A percentile compares a stretch with the other conserved stretches of the same genome.
Evolutionary conservation across 2,113 vertebrate species (phyloP).

Genomic region (Calyptomena viridis): DNA sequence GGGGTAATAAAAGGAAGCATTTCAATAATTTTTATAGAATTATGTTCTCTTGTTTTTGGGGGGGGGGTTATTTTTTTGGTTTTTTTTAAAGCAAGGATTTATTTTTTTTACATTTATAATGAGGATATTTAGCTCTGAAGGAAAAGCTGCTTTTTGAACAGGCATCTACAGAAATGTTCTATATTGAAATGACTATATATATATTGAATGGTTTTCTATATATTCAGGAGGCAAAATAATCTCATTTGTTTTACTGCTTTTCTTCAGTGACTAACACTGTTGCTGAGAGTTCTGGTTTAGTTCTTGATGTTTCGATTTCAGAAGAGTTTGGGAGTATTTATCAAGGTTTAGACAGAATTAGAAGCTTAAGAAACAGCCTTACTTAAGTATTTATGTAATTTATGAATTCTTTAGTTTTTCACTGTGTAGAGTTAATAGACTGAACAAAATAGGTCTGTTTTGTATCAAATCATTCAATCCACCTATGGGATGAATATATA

Average conservation of each 20-base stretch:
- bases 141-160: slow-evolving; percentile 67
- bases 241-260: slow-evolving; percentile 33
- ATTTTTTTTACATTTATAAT: slow-evolving; percentile 41
- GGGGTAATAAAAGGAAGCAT: background rate
- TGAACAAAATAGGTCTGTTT: background rate
- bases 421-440: background rate
- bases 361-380: background rate
- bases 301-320: slow-evolving; percentile 15
- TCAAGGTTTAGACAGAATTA: background rate
- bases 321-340: background rate
- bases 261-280: slow-evolving; percentile 8
- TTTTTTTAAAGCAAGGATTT: background rate
- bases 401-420: background rate
- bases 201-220: too few species aligned
- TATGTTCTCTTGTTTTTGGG: background rate
- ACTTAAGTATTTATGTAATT: background rate
- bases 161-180: slow-evolving; percentile 35
- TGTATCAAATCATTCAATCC: background rate
- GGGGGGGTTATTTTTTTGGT: too few species aligned
- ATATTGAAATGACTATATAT: background rate
- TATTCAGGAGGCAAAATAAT: background rate
- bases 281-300: slow-evolving; percentile 44
- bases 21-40: slow-evolving; percentile 65
- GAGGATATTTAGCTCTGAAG: slow-evolving; percentile 56
- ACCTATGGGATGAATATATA: background rate